Evolutionary conservation across 1,140 invertebrate genomes (phyloP).

Genomic region (Himalopsyche phryganea): DNA sequence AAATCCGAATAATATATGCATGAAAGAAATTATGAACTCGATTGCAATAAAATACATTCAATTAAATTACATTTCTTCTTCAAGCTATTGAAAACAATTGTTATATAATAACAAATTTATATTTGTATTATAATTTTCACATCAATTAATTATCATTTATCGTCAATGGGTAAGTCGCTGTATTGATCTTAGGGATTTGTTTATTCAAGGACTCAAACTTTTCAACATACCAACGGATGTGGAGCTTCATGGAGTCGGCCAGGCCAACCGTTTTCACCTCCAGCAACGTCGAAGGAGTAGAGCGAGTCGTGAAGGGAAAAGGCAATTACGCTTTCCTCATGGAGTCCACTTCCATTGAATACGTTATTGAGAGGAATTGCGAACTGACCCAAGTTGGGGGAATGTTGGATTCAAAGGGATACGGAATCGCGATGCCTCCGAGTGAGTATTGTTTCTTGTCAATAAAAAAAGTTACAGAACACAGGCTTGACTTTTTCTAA

Average conservation of each 20-base stretch:
- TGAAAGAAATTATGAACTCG: too few relatives aligned
- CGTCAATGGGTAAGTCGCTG: too few relatives aligned
- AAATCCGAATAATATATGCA: too few relatives aligned
- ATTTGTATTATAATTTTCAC: too few relatives aligned
- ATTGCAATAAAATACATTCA: too few relatives aligned
- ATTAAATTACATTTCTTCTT: too few relatives aligned
- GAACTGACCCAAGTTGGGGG: conserved; percentile 87
- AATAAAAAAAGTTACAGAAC: not conserved
- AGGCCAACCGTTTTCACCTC: conserved; percentile 79
- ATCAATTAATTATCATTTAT: too few relatives aligned
- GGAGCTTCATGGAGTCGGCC: conserved; percentile 88
- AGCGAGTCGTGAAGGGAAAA: conserved; percentile 77
- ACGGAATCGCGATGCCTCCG: conserved; percentile 89
- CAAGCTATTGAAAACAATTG: too few relatives aligned
- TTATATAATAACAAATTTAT: too few relatives aligned
- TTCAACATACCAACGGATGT: conserved; percentile 88
- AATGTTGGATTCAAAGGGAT: conserved; percentile 87
- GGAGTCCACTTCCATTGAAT: conserved; percentile 92
- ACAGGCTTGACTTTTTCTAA: not conserved
- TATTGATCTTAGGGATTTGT: too few relatives aligned
- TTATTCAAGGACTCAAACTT: conserved; percentile 81
- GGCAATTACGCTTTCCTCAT: conserved; percentile 89
- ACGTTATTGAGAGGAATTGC: conserved; percentile 86
- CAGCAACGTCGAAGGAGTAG: conserved; percentile 82
- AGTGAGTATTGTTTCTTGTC: conserved; percentile 60